A percentile compares a stretch with the other conserved stretches of the same genome.
Conservation (phyloP, 2,888 invertebrate species). For the Alcis repandata region DNA sequence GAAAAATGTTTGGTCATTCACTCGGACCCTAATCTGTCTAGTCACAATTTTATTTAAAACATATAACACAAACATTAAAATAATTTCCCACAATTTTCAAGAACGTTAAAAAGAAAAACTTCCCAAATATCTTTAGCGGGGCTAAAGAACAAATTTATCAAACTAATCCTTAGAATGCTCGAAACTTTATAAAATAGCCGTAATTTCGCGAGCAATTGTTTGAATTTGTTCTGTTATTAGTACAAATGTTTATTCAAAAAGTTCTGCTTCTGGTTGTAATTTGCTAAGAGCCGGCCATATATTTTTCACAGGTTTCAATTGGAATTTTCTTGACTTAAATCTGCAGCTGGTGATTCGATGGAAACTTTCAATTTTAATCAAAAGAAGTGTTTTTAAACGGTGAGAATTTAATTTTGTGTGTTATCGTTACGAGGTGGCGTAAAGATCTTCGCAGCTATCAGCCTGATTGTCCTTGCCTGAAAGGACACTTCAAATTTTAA, state of each 20-base stretch:
- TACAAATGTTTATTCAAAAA: conserved; percentile 42
- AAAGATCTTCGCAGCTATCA: no score
- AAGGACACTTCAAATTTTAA: no score
- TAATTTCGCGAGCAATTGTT: conserved; percentile 34
- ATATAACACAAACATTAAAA: conserved; percentile 1
- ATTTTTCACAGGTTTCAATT: background rate
- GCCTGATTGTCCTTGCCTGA: no score
- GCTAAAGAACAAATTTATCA: conserved; percentile 35
- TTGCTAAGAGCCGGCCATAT: conserved; percentile 20
- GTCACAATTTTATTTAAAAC: background rate
- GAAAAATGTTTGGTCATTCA: background rate
- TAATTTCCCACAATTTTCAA: background rate
- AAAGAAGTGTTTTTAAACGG: background rate
- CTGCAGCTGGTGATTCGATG: background rate
- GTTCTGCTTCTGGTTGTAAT: conserved; percentile 33
- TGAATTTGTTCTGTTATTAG: conserved; percentile 23
- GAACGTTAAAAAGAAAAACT: conserved; percentile 15
- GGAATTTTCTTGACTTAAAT: background rate
- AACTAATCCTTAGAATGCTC: conserved; percentile 36
- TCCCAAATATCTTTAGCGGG: conserved; percentile 23
- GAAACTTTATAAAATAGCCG: conserved; percentile 37
- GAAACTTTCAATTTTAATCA: background rate
- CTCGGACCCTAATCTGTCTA: background rate
- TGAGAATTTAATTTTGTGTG: no score
- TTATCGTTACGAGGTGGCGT: no score